A percentile compares a stretch with the other conserved stretches of the same genome.
Evolutionary conservation across 2,888 invertebrate genomes (phyloP).

Genomic region (Dusona sp.): DNA sequence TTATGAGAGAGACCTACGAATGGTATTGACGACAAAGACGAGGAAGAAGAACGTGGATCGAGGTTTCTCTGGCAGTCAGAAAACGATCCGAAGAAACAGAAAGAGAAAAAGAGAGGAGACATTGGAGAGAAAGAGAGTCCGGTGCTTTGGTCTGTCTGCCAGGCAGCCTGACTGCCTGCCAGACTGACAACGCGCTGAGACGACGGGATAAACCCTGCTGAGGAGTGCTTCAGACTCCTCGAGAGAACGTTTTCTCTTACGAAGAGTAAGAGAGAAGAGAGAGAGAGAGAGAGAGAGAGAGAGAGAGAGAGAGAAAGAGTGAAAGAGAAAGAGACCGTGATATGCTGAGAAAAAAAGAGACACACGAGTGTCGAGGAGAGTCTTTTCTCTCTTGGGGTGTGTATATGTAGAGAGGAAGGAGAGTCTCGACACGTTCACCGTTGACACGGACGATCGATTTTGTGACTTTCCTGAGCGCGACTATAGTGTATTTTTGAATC

Average conservation of each 20-base stretch:
- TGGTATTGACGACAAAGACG: constrained; percentile 51
- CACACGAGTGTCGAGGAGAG: constrained; percentile 55
- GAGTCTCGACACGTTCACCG: constrained; percentile 68
- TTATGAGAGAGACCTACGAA: constrained; percentile 46
- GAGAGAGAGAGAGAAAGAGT: constrained; percentile 32
- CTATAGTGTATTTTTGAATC: constrained; percentile 63
- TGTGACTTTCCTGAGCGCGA: constrained; percentile 43
- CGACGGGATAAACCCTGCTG: constrained; percentile 70
- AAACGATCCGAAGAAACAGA: constrained; percentile 50
- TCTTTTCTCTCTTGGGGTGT: constrained; percentile 50
- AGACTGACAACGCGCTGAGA: constrained; percentile 70
- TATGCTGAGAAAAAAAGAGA: constrained; percentile 40
- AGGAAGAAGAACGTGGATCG: constrained; percentile 41
- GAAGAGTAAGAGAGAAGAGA: constrained; percentile 35
- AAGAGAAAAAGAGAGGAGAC: constrained; percentile 29
- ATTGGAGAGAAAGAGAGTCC: constrained; percentile 52
- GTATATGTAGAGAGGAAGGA: constrained; percentile 43
- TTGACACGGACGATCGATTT: constrained; percentile 70
- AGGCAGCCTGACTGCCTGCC: constrained; percentile 66
- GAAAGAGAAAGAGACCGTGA: constrained; percentile 18
- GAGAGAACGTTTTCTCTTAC: constrained; percentile 65
- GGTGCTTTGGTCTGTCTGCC: constrained; percentile 67
- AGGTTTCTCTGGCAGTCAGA: constrained; percentile 53
- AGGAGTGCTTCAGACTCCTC: constrained; percentile 62
- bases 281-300: constrained; percentile 8